phyloP scores from a whole-genome alignment of 2,888 invertebrate genomes.

The Orthonychiurus folsomi region DNA sequence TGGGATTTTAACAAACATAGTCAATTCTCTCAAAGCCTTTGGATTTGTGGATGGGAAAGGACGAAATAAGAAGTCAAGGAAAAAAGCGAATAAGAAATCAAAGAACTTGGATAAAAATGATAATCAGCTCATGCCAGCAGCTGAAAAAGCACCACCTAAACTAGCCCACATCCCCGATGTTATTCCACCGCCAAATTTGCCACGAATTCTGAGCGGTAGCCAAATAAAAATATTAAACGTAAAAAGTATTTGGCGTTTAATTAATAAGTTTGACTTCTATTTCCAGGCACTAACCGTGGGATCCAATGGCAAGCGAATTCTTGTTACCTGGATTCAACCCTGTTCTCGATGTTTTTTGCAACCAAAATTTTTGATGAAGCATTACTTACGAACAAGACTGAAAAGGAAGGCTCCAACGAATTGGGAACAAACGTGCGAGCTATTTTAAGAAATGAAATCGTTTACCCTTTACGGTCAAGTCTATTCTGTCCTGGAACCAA shows the following conservation, averaged over 20 bases:
- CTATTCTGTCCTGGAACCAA: background rate
- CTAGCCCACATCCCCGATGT: no score
- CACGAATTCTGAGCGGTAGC: no score
- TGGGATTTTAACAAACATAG: background rate
- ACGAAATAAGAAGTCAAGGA: background rate
- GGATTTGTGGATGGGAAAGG: no score
- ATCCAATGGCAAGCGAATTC: constrained; percentile 21
- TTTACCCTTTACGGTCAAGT: background rate
- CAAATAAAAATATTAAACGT: no score
- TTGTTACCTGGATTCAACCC: constrained; percentile 26
- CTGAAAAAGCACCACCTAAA: no score
- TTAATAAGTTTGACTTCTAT: no score
- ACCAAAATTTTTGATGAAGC: constrained; percentile 24
- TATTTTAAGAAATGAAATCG: background rate
- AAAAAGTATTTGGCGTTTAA: no score
- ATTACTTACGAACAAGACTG: constrained; percentile 7
- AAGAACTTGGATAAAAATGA: background rate
- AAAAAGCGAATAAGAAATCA: background rate
- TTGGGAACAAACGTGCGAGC: background rate
- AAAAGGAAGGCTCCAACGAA: background rate
- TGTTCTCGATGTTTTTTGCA: constrained; percentile 30
- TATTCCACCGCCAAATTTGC: no score
- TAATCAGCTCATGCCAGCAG: no score
- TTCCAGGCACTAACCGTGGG: constrained; percentile 14
- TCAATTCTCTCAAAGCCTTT: no score